Percentiles rank a stretch among this genome's conserved stretches.
These are phyloP conservation scores for Diaprepes abbreviatus DNA, from an alignment of 2,888 invertebrate genomes.

Conservation along the genomic window DNA sequence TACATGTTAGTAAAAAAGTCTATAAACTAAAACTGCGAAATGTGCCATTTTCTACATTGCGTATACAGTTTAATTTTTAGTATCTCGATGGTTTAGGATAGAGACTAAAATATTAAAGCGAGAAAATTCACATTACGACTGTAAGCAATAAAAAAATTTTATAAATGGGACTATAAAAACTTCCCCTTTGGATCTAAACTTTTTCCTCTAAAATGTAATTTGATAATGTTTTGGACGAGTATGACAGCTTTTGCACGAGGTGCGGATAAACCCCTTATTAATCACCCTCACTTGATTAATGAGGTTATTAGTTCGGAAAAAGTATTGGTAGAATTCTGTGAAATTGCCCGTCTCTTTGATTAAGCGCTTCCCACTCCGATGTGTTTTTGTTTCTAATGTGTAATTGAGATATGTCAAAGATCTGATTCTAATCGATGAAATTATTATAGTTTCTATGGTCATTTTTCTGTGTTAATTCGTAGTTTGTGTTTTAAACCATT, in stretches of 20 bases:
- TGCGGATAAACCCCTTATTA: slow-evolving; percentile 31
- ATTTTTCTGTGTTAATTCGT: neutral
- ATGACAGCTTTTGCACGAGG: slow-evolving; percentile 28
- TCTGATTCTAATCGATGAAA: slow-evolving; percentile 2
- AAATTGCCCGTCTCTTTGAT: slow-evolving; percentile 25
- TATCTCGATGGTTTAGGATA: too few species aligned
- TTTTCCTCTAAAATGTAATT: slow-evolving; percentile 2
- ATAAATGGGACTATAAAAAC: too few species aligned
- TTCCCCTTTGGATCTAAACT: too few species aligned
- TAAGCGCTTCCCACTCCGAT: slow-evolving; percentile 19
- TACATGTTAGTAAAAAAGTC: too few species aligned
- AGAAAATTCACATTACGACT: too few species aligned
- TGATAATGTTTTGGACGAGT: slow-evolving; percentile 25
- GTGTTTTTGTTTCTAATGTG: slow-evolving; percentile 13
- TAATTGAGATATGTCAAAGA: slow-evolving; percentile 10
- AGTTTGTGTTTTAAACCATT: too few species aligned
- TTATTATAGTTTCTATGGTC: neutral
- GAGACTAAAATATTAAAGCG: too few species aligned
- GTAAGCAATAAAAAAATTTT: too few species aligned
- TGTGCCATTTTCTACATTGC: too few species aligned
- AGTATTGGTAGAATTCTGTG: slow-evolving; percentile 14
- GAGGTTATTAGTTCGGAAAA: slow-evolving; percentile 14
- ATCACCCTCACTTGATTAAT: slow-evolving; percentile 37
- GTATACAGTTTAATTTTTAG: too few species aligned
- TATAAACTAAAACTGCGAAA: too few species aligned